Evolutionary conservation across 2,888 invertebrate species (phyloP).

Genomic region (Norana najaformis): DNA sequence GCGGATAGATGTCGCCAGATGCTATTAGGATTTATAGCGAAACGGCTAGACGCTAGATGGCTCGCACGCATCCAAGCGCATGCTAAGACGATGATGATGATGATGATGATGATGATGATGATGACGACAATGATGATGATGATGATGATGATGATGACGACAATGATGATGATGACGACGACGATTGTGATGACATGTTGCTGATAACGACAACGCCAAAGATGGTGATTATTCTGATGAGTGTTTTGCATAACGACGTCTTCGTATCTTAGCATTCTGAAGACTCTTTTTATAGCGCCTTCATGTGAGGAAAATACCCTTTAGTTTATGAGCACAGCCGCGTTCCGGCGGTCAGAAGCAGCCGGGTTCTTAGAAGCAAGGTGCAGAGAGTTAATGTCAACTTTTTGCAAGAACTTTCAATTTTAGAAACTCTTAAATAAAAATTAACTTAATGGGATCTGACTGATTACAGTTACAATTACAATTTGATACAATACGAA

Average conservation of each 20-base stretch:
- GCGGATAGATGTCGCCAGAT: constrained; percentile 4
- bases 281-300: too few species aligned
- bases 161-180: constrained; percentile 19
- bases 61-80: neutral
- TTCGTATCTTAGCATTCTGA: too few species aligned
- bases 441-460: too few species aligned
- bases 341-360: too few species aligned
- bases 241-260: neutral
- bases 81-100: neutral
- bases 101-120: constrained; percentile 25
- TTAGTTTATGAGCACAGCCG: too few species aligned
- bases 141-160: constrained; percentile 26
- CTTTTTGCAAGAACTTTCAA: too few species aligned
- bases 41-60: neutral
- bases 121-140: constrained; percentile 23
- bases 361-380: too few species aligned
- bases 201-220: neutral
- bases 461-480: too few species aligned
- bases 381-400: too few species aligned
- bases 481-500: neutral
- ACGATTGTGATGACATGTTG: neutral
- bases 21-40: neutral
- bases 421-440: too few species aligned
- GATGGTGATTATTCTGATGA: constrained; percentile 15
- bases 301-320: too few species aligned